Percentiles rank a stretch among this genome's conserved stretches.
phyloP scores from a whole-genome alignment of 2,888 invertebrate genomes.

The Mactromeris polynyma region DNA sequence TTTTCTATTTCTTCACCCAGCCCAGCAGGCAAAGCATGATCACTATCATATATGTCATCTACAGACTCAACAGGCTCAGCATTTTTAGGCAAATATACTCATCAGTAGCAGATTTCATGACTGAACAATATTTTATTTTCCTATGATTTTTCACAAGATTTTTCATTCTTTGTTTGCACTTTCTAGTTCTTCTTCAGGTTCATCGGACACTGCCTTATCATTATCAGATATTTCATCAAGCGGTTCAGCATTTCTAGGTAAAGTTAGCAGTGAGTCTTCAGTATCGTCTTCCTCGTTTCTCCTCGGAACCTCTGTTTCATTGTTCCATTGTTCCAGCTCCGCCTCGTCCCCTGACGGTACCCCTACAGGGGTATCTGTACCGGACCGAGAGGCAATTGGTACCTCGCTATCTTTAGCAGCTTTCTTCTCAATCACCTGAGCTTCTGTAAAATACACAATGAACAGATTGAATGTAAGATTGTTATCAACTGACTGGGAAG shows the following conservation, averaged over 20 bases:
- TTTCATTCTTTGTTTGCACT: not conserved
- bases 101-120: too few relatives aligned
- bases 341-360: slow-evolving; percentile 63
- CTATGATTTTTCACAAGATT: too few relatives aligned
- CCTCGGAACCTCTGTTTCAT: slow-evolving; percentile 48
- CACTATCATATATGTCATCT: too few relatives aligned
- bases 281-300: slow-evolving; percentile 54
- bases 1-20: too few relatives aligned
- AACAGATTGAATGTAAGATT: too few relatives aligned
- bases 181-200: not conserved
- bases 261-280: slow-evolving; percentile 7
- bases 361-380: slow-evolving; percentile 62
- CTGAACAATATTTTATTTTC: too few relatives aligned
- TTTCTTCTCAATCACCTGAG: slow-evolving; percentile 36
- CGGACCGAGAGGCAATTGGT: slow-evolving; percentile 1
- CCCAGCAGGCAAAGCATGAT: too few relatives aligned
- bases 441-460: slow-evolving; percentile 27
- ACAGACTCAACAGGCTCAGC: too few relatives aligned
- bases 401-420: not conserved
- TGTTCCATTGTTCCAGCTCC: slow-evolving; percentile 62
- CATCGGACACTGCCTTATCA: not conserved
- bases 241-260: not conserved
- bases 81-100: too few relatives aligned
- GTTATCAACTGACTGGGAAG: too few relatives aligned
- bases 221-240: not conserved